Evolutionary conservation across 2,113 vertebrate species (phyloP), one percentile per base, ranked within the genome.

Genomic region (Larimichthys polyactis): DNA sequence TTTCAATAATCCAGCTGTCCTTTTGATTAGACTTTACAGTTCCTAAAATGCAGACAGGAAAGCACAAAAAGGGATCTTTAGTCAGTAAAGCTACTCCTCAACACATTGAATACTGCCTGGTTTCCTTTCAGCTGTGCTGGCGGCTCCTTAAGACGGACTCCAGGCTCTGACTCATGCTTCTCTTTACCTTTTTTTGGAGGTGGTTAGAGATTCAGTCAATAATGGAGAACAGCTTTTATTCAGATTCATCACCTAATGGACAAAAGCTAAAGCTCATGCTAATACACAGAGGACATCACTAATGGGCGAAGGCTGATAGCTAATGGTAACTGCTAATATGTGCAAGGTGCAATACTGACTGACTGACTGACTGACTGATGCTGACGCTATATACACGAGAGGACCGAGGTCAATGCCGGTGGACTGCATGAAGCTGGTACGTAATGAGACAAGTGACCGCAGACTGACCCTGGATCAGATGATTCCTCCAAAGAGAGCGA

Each of bases 241-340:
- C 57, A 27, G 65, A 72, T 68, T 48, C 46, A 14, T 7, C 55
- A 29, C 14, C 52, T 81, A 76, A 86, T 63, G 0, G 63, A 76
- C 24, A 4, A 36, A 62, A 71, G 3, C 43, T 69, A 0, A 66
- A 58, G n/a, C 49, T 0, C 3, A 40, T 52, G 70, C 57, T 75
- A 73, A 79, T 63, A 58, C 71, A 84, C 76, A 65, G n/a, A 58
- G n/a, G 52, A 65, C 48, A 15, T 51, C 32, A 12, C 48, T 62
- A 60, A 80, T 58, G 59, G 83, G 54, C 8, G 54, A 46, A 58
- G 44, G 59, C 46, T 3, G 40, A 69, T 1, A 32, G 71, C 68
- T 83, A 54, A 81, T 55, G 70, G 54, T 66, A 57, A 63, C 5
- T 24, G 70, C 0, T 54, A 59, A 20, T 22, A 29, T 11, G 44